phyloP scores from a whole-genome alignment of 2,888 invertebrate genomes.

The Norana najaformis region DNA sequence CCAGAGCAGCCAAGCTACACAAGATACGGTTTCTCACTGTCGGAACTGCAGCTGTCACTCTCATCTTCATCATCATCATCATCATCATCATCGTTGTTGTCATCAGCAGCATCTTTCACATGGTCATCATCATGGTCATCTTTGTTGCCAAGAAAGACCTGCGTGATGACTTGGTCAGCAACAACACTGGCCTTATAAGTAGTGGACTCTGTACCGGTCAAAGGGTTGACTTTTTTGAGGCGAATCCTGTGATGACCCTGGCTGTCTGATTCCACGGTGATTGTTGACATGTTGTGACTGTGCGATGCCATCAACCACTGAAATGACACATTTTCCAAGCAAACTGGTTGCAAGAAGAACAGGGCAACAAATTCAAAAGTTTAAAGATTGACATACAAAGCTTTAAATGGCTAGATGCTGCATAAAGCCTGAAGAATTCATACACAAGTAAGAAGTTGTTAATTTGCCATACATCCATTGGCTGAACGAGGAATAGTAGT shows the following conservation, averaged over 20 bases:
- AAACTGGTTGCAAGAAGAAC: background rate
- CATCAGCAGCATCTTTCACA: background rate
- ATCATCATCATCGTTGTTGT: background rate
- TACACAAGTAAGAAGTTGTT: too few species aligned
- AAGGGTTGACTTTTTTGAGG: background rate
- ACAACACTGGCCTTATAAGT: slow-evolving; percentile 19
- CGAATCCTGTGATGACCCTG: slow-evolving; percentile 18
- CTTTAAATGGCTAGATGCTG: too few species aligned
- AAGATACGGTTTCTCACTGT: slow-evolving; percentile 10
- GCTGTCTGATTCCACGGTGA: slow-evolving; percentile 22
- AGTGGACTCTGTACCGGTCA: background rate
- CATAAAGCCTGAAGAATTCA: too few species aligned
- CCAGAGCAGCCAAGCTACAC: background rate
- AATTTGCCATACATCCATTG: too few species aligned
- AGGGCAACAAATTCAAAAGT: too few species aligned
- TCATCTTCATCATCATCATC: background rate
- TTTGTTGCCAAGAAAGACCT: background rate
- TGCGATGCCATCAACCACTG: background rate
- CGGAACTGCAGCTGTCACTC: background rate
- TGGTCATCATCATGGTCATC: background rate
- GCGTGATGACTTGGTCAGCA: background rate
- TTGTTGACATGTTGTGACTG: background rate
- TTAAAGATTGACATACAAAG: too few species aligned
- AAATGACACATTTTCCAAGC: background rate
- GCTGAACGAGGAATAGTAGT: too few species aligned